Evolutionary conservation across 2,113 vertebrate species (phyloP).

Genomic region (Sterna hirundo): DNA sequence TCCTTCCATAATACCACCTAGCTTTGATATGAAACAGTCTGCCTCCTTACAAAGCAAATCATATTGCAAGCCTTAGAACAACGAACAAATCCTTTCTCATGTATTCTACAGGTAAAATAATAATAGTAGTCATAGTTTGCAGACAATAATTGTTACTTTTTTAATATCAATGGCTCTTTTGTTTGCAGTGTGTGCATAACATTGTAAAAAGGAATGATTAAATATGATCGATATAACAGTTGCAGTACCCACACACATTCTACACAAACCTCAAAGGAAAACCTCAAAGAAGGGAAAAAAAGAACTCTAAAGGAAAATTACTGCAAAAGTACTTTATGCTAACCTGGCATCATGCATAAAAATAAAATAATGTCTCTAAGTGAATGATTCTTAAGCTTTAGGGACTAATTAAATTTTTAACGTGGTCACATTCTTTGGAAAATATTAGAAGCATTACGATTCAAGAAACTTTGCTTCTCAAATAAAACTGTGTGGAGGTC

Average conservation of each 20-base stretch:
- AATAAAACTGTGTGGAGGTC: conserved; percentile 26
- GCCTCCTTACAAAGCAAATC: background rate
- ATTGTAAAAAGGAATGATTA: conserved; percentile 13
- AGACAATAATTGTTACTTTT: background rate
- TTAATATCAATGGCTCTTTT: background rate
- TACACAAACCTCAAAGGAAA: conserved; percentile 54
- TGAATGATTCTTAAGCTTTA: conserved; percentile 39
- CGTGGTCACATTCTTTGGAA: conserved; percentile 59
- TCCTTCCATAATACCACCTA: background rate
- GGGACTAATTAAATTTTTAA: conserved; percentile 62
- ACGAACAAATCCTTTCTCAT: background rate
- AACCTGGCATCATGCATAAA: conserved; percentile 39
- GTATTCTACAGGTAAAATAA: background rate
- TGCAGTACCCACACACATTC: background rate
- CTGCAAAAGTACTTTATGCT: conserved; percentile 42
- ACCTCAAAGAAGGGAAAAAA: conserved; percentile 24
- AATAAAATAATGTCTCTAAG: conserved; percentile 47
- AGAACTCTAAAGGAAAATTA: conserved; percentile 52
- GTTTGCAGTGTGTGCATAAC: background rate
- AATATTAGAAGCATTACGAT: conserved; percentile 43
- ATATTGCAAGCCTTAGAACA: background rate
- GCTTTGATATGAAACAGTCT: background rate
- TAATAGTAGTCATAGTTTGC: background rate
- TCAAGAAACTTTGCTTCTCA: conserved; percentile 50
- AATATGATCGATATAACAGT: conserved; percentile 44